These are phyloP conservation scores for Meghimatium bilineatum DNA, from an alignment of 2,888 invertebrate species.

Conservation along the genomic window DNA sequence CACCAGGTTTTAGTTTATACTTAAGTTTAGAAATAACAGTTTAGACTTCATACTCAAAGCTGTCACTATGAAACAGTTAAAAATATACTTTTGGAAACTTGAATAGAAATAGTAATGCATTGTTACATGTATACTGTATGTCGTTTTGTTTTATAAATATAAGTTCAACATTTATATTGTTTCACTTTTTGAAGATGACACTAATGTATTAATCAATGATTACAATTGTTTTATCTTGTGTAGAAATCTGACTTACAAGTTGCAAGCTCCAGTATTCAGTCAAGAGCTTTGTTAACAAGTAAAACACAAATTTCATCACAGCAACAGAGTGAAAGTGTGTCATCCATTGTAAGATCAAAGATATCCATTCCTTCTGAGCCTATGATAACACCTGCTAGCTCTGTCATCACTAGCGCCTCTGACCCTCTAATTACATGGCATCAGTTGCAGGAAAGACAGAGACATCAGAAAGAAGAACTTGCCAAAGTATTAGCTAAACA, in stretches of 20 bases:
- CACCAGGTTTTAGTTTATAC: too few relatives aligned
- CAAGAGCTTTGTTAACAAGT: neutral
- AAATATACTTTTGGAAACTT: too few relatives aligned
- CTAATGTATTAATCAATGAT: neutral
- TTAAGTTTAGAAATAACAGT: too few relatives aligned
- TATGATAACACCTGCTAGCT: constrained; percentile 56
- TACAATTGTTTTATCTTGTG: neutral
- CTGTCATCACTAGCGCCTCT: constrained; percentile 13
- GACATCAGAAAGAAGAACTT: neutral
- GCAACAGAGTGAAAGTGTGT: neutral
- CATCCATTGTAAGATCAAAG: constrained; percentile 48
- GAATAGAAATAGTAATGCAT: too few relatives aligned
- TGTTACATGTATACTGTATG: too few relatives aligned
- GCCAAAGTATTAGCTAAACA: neutral
- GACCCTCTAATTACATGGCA: neutral
- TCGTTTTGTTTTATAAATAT: too few relatives aligned
- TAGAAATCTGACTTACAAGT: neutral
- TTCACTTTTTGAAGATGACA: too few relatives aligned
- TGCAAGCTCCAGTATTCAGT: neutral
- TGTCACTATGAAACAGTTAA: too few relatives aligned
- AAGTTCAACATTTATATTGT: too few relatives aligned
- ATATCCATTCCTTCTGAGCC: constrained; percentile 60
- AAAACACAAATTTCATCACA: constrained; percentile 1
- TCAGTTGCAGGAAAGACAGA: constrained; percentile 12
- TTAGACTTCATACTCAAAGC: too few relatives aligned